Conservation (phyloP, 2,113 vertebrate genomes). For the Channa argus region DNA sequence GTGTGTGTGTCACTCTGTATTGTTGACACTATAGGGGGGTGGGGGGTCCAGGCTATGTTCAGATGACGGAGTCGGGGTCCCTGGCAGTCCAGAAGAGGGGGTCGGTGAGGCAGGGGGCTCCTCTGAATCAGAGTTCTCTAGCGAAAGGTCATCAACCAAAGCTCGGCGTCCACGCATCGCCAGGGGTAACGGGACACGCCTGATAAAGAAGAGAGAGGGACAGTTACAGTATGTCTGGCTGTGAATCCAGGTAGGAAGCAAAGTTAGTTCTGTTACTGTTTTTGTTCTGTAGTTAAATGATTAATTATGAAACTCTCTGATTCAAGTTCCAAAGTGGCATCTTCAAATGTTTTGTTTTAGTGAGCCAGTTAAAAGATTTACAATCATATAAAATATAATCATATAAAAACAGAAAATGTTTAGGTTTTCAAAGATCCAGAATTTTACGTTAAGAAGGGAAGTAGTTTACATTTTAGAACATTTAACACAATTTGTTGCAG, state of each 20-base stretch:
- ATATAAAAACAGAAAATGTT: too few relatives aligned
- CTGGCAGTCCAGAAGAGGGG: slow-evolving; percentile 77
- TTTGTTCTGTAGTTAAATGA: too few relatives aligned
- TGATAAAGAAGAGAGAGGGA: slow-evolving; percentile 32
- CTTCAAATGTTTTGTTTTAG: too few relatives aligned
- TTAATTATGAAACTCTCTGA: too few relatives aligned
- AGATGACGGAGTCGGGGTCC: slow-evolving; percentile 78
- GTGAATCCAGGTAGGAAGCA: not conserved
- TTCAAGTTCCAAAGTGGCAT: too few relatives aligned
- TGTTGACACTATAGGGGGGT: slow-evolving; percentile 80
- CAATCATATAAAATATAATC: too few relatives aligned
- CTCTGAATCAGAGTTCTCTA: slow-evolving; percentile 86
- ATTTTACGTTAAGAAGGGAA: too few relatives aligned
- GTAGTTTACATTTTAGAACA: too few relatives aligned
- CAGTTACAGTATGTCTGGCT: not conserved
- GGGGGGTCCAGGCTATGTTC: slow-evolving; percentile 83
- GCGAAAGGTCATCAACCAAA: slow-evolving; percentile 83
- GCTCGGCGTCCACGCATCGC: slow-evolving; percentile 81
- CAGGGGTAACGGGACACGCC: slow-evolving; percentile 80
- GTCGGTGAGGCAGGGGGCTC: slow-evolving; percentile 82
- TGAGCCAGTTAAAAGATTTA: too few relatives aligned
- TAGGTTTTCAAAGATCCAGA: too few relatives aligned
- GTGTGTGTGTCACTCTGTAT: slow-evolving; percentile 75
- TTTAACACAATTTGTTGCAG: too few relatives aligned
- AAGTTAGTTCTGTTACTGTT: not conserved